These are phyloP conservation scores for Dryobates pubescens DNA, from an alignment of 2,797 vertebrate species.

Conservation along the genomic window DNA sequence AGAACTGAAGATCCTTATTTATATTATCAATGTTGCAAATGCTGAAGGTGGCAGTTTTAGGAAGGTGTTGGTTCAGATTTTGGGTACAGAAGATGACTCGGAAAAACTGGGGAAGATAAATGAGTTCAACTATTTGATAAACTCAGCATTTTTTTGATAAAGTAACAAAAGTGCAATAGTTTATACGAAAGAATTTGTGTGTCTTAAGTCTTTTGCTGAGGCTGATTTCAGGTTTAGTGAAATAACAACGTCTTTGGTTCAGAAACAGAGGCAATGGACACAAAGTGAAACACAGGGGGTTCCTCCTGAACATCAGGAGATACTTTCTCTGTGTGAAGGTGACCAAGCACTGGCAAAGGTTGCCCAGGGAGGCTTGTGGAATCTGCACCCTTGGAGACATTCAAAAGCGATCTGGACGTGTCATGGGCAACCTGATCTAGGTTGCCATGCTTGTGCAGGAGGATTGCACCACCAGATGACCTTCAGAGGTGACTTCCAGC, in stretches of 20 bases:
- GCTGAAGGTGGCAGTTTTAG: neutral
- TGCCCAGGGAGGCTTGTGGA: neutral
- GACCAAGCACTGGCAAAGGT: neutral
- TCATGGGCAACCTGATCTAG: fast-evolving
- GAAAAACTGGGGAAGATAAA: neutral
- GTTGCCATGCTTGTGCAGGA: neutral
- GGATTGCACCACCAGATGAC: neutral
- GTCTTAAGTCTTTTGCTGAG: neutral
- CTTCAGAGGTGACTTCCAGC: neutral
- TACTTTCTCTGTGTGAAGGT: no score
- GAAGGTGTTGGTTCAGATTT: neutral
- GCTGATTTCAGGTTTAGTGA: neutral
- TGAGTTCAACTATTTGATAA: neutral
- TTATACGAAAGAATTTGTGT: neutral
- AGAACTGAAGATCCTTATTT: neutral
- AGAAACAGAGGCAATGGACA: neutral
- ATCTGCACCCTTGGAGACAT: neutral
- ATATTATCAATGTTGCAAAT: neutral
- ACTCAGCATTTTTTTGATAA: neutral
- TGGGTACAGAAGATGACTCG: neutral
- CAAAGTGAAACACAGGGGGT: neutral
- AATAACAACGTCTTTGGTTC: neutral
- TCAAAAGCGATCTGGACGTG: neutral
- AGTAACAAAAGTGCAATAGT: neutral
- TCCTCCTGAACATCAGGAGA: neutral